phyloP scores from a whole-genome alignment of 2,797 vertebrate genomes.

The Anguilla anguilla region DNA sequence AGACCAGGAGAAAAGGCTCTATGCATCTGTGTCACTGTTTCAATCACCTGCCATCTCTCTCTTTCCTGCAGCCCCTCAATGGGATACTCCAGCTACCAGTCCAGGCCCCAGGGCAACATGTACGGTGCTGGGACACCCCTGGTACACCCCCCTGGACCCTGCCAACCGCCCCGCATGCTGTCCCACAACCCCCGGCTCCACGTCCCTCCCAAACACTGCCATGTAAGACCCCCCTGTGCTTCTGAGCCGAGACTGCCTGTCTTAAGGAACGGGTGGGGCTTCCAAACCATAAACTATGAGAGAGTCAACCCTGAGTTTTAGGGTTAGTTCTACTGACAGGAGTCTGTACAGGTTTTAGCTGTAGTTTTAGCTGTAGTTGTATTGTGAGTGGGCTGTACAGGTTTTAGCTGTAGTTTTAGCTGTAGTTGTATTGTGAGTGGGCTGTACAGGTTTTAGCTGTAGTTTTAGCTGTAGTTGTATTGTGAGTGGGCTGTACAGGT shows the following conservation, averaged over 20 bases:
- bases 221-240: slow-evolving; percentile 64
- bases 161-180: slow-evolving; percentile 71
- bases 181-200: slow-evolving; percentile 74
- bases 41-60: slow-evolving; percentile 12
- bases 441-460: no score
- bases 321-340: no score
- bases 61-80: slow-evolving; percentile 75
- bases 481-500: no score
- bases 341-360: no score
- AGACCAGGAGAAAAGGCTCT: neutral
- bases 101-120: slow-evolving; percentile 75
- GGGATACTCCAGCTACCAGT: slow-evolving; percentile 84
- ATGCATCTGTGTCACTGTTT: no score
- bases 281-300: neutral
- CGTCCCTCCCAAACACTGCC: slow-evolving; percentile 80
- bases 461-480: no score
- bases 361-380: no score
- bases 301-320: no score
- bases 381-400: no score
- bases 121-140: slow-evolving; percentile 71
- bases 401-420: no score
- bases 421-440: no score
- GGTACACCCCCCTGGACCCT: slow-evolving; percentile 69
- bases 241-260: neutral
- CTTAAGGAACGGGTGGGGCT: no score